Evolutionary conservation across 2,113 vertebrate genomes (phyloP).

Genomic region (Sebastes fasciatus): DNA sequence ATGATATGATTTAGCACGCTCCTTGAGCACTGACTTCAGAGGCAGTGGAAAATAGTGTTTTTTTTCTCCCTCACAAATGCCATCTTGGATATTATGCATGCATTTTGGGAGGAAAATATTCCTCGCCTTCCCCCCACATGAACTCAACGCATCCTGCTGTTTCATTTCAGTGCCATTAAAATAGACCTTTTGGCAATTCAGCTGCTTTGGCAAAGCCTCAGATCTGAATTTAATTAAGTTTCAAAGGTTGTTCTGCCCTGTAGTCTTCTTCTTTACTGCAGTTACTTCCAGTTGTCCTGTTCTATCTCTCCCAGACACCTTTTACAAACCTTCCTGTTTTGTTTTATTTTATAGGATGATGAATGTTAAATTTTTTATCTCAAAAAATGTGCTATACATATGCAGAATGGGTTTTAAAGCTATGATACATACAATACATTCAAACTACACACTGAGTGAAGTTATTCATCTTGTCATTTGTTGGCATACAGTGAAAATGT

Average conservation of each 20-base stretch:
- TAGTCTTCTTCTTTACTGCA: background rate
- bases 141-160: slow-evolving; percentile 9
- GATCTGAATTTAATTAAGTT: slow-evolving; percentile 28
- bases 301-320: background rate
- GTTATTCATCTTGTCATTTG: background rate
- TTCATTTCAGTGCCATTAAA: slow-evolving; percentile 25
- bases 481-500: background rate
- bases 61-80: slow-evolving; percentile 43
- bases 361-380: background rate
- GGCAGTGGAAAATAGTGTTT: slow-evolving; percentile 39
- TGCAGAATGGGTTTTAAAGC: background rate
- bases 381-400: too few species aligned
- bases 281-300: background rate
- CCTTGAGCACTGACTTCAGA: slow-evolving; percentile 55
- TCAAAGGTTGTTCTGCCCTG: slow-evolving; percentile 28
- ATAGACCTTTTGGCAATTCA: slow-evolving; percentile 6
- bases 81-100: slow-evolving; percentile 52
- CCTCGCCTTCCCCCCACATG: background rate
- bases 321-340: background rate
- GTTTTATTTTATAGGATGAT: background rate
- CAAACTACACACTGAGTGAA: background rate
- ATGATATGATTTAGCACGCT: slow-evolving; percentile 60
- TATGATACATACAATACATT: background rate
- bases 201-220: background rate
- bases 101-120: slow-evolving; percentile 37